Evolutionary conservation across 2,888 invertebrate genomes (phyloP), one percentile per base, ranked within the genome.

Genomic region (Drosophila emarginata): DNA sequence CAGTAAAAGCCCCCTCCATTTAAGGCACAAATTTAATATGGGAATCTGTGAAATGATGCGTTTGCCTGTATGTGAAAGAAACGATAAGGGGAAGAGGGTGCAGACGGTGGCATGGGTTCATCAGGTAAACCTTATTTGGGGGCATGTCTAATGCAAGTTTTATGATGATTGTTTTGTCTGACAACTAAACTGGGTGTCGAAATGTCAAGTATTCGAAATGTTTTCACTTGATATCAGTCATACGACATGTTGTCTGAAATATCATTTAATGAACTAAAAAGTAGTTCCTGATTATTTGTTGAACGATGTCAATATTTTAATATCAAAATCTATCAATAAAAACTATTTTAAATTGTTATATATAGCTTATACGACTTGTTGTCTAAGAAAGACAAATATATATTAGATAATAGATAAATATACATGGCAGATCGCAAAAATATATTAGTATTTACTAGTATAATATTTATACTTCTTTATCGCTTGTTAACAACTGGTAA

Each of bases 131-230:
- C 69, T 37, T 67, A 65, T 67, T 64, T 45, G 45, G 58, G 51
- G 14, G 14, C 45, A 60, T n/a, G 28, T 45, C 64, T 68, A 76
- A 77, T 63, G 65, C 67, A 65, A 61, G 32, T 75, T 82, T 85
- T 72, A 82, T 77, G 68, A 72, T 73, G 79, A 82, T 77, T 77
- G 64, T 67, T 32, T 45, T 21, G 12, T 9, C 45, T 45, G 18
- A 45, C 59, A 45, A 40, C 11, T 2, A 4, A 18, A 57, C 23
- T 23, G 40, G 40, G 15, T 12, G 28, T 7, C 51, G 15, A 7
- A n/a, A 23, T 11, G 50, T 21, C 21, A 12, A 32, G 9, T 32
- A 9, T 11, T 1, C 32, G 4, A 7, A 32, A 2, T 7, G 0
- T 32, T 32, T 9, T 1, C 9, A 18, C 15, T 45, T 3, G 1